Evolutionary conservation across 1,140 invertebrate species (phyloP), one percentile per base, ranked within the genome.

Genomic region (Drosophila pectinifera): DNA sequence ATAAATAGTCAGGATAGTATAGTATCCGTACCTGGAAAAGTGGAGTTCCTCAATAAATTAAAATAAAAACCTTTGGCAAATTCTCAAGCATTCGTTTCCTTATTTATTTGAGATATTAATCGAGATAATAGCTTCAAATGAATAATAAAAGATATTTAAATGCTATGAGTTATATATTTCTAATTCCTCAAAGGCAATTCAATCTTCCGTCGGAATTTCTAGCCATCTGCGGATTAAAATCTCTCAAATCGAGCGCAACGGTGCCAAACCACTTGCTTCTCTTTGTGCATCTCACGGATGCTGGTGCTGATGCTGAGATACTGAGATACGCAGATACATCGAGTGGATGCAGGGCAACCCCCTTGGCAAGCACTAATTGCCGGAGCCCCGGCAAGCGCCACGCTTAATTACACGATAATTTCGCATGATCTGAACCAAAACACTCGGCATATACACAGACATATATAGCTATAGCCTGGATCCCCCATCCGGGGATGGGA

Each of bases 371-470:
- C 22, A 77, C 74, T 75, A 75, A 75, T 75, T 75, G 59, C 73
- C 61, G 39, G 36, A 46, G 53, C 72, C 61, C 34, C 31, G 70
- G 59, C 26, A 65, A 72, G 59, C 59, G 86, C 55, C 65, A 90
- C 82, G 86, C 86, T 82, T 90, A 90, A 90, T 90, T 90, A 82
- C 88, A 90, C 81, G 86, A 90, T 90, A 90, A 90, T 90, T 90
- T 90, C 79, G 72, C 78, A 86, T 83, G 75, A 84, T 83, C 78
- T 78, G 28, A 22, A 61, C 34, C 63, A 67, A 67, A 62, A 62
- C 63, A 67, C 56, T 38, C 10, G 24, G 14, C 14, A 26, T 42
- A 14, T 22, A 46, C 22, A 24, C n/a, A 4, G 7, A 4, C 31
- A 26, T 41, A 61, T 34, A 16, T 4, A n/a, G n/a, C n/a, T n/a